phyloP scores from a whole-genome alignment of 2,113 vertebrate species.

The Ginglymostoma cirratum region DNA sequence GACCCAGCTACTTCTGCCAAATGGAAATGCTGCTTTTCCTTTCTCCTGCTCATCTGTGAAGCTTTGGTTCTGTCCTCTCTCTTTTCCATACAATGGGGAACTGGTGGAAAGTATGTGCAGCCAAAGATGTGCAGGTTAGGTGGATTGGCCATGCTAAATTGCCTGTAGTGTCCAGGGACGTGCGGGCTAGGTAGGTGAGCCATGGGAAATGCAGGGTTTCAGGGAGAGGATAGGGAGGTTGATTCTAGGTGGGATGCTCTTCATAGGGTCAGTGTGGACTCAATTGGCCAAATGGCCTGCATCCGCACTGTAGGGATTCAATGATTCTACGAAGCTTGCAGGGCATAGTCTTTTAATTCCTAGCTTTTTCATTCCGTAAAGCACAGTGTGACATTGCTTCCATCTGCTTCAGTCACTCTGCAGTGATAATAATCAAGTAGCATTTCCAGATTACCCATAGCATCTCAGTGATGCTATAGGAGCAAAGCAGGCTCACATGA shows the following conservation, averaged over 20 bases:
- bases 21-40: neutral
- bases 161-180: no score
- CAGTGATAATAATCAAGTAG: neutral
- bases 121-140: no score
- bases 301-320: no score
- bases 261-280: no score
- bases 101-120: neutral
- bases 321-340: no score
- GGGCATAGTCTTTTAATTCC: neutral
- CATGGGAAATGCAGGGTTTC: no score
- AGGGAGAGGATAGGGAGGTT: no score
- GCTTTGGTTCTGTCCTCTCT: neutral
- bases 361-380: neutral
- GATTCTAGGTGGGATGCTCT: no score
- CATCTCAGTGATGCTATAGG: neutral
- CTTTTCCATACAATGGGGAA: neutral
- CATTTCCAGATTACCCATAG: neutral
- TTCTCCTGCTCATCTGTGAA: neutral
- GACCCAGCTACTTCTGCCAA: neutral
- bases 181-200: no score
- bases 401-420: neutral
- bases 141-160: no score
- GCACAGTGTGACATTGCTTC: neutral
- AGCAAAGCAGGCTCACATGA: neutral
- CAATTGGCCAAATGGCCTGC: no score